A percentile compares a stretch with the other conserved stretches of the same genome.
phyloP scores from a whole-genome alignment of 2,888 invertebrate species.

The Mechanitis messenoides region DNA sequence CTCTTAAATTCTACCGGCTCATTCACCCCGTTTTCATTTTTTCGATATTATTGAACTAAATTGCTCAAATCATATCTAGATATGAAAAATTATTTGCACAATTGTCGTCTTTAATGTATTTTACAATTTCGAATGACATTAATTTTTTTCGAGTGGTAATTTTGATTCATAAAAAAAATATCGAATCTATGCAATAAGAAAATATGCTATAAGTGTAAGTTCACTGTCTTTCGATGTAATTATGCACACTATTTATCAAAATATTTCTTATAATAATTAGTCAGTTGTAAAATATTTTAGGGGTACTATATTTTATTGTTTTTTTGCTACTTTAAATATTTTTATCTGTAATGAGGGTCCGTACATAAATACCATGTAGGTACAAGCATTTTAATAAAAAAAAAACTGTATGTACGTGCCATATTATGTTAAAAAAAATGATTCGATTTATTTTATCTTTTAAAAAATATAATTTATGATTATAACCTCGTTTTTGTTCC shows the following conservation, averaged over 20 bases:
- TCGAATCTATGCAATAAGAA: slow-evolving; percentile 21
- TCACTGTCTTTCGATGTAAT: slow-evolving; percentile 51
- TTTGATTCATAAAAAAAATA: slow-evolving; percentile 1
- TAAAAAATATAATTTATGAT: no score
- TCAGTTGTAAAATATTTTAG: slow-evolving; percentile 48
- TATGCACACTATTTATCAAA: slow-evolving; percentile 68
- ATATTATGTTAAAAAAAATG: slow-evolving; percentile 29
- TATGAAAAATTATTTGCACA: slow-evolving; percentile 8
- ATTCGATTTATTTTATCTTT: no score
- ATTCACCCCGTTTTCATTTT: no score
- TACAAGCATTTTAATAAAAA: slow-evolving; percentile 26
- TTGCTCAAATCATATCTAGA: slow-evolving; percentile 19
- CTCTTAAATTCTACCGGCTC: no score
- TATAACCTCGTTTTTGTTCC: no score
- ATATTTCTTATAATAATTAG: slow-evolving; percentile 45
- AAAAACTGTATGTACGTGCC: slow-evolving; percentile 36
- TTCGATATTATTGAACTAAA: slow-evolving; percentile 3
- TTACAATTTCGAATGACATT: slow-evolving; percentile 6
- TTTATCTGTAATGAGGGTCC: slow-evolving; percentile 21
- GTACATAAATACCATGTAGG: slow-evolving; percentile 38
- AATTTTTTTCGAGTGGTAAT: background rate
- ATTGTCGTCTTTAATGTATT: background rate
- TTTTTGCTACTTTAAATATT: slow-evolving; percentile 22
- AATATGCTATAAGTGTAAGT: slow-evolving; percentile 27
- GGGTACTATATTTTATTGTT: slow-evolving; percentile 30